Evolutionary conservation across 53 echinoderm and acorn worm species (phyloP).

Genomic region (Pentamera pediparva): DNA sequence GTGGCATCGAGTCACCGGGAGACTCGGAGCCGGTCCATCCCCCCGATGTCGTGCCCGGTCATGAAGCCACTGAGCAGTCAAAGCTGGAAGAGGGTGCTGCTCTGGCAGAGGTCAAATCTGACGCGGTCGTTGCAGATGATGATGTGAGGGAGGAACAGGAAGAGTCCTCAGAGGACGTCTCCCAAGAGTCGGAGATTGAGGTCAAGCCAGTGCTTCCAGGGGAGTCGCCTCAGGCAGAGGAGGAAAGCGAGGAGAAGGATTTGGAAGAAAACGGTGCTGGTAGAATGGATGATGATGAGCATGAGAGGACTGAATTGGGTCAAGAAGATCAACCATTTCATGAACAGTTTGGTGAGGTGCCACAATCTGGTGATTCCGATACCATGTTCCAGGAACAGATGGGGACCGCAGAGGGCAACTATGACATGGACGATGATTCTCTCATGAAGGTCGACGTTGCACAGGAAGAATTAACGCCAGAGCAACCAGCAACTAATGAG

Average conservation of each 20-base stretch:
- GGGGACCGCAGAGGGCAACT: slow-evolving; percentile 13
- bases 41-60: slow-evolving; percentile 39
- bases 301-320: not conserved
- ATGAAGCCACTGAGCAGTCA: slow-evolving; percentile 38
- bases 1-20: slow-evolving; percentile 59
- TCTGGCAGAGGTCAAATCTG: slow-evolving; percentile 39
- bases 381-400: not conserved
- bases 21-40: slow-evolving; percentile 28
- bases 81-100: not conserved
- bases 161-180: slow-evolving; percentile 78
- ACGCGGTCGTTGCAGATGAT: slow-evolving; percentile 35
- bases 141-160: slow-evolving; percentile 75
- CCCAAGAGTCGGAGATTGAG: slow-evolving; percentile 91
- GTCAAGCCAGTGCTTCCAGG: slow-evolving; percentile 51
- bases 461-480: too few species aligned
- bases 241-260: not conserved
- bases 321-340: not conserved
- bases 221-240: slow-evolving; percentile 20
- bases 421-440: too few species aligned
- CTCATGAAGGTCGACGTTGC: not conserved
- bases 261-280: slow-evolving; percentile 2
- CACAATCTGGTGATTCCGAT: not conserved
- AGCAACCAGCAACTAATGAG: not conserved
- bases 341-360: not conserved
- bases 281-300: not conserved